Base-by-base conservation (phyloP, 2,113 vertebrate genomes). In the Pluvialis apricaria region DNA sequence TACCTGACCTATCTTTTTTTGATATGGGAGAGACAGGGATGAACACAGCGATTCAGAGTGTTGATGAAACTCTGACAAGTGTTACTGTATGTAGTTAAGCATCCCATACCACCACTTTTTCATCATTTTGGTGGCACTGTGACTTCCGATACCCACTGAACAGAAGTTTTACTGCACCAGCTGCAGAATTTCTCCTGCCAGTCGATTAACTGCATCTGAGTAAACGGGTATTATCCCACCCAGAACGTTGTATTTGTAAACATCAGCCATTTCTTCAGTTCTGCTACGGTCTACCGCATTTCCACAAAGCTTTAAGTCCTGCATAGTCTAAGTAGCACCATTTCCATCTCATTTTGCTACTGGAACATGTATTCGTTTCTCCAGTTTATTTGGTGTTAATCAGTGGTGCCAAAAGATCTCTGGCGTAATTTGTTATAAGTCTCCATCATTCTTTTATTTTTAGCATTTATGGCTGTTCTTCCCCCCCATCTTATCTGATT, bases 11-110 rank as follows among this genome's bases (percentile, higher is more conserved):
- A 25, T 51, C 49, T 11, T 51, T 24, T 49, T 51, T 25, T 51
- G 10, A 45, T n/a, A 31, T 1, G 16, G 24, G n/a, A 81, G 25
- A 88, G 10, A 45, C 11, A 36, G 65, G 32, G 25, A 5, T 34
- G 14, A 68, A 51, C 10, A 60, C 22, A 58, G 14, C 12, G 28
- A 40, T 40, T 24, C 24, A 40, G 17, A 52, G 49, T 2, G 38
- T 0, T 40, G 70, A 31, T n/a, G 82, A 13, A 78, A 11, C 25
- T n/a, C n/a, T 25, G 22, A 51, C 4, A 24, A 51, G 21, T 13
- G 8, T 38, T 36, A 7, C 0, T 0, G 6, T 18, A 52, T 18
- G 80, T 54, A 1, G 2, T 19, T 26, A 40, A 25, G 17, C 1
- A 1, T 36, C 38, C 64, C 24, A 2, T 2, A 32, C 16, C 34